Conservation (phyloP, 2,888 invertebrate genomes). For the Drosophila eohydei region DNA sequence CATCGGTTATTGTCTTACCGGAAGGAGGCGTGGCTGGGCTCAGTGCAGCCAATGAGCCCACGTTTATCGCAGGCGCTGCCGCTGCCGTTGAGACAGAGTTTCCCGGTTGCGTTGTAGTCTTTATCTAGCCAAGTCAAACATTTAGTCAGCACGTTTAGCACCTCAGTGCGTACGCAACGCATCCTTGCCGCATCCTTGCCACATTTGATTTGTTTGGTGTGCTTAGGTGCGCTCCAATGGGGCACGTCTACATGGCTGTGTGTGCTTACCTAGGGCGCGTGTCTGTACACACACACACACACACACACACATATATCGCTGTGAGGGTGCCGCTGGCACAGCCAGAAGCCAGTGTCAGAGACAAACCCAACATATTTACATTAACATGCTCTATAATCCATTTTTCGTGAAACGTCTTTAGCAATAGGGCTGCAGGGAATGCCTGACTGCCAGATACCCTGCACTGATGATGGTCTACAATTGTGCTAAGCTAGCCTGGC, state of each 20-base stretch:
- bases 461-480: not conserved
- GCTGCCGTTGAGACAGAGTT: not conserved
- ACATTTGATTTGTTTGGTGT: slow-evolving; percentile 68
- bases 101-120: slow-evolving; percentile 3
- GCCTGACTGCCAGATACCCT: slow-evolving; percentile 10
- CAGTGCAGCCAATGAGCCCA: slow-evolving; percentile 14
- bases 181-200: slow-evolving; percentile 32
- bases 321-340: not conserved
- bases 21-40: slow-evolving; percentile 15
- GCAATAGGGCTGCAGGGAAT: not conserved
- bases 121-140: slow-evolving; percentile 50
- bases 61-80: slow-evolving; percentile 27
- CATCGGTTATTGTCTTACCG: slow-evolving; percentile 71
- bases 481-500: too few species aligned
- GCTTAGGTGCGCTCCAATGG: slow-evolving; percentile 40
- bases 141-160: slow-evolving; percentile 65
- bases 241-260: slow-evolving; percentile 27
- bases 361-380: slow-evolving; percentile 31
- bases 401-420: slow-evolving; percentile 11
- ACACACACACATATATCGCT: too few species aligned
- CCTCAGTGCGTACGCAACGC: slow-evolving; percentile 46
- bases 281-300: not conserved
- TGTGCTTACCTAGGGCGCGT: slow-evolving; percentile 15
- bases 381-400: slow-evolving; percentile 38
- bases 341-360: slow-evolving; percentile 25